Base-by-base conservation (phyloP, 2,888 invertebrate species). In the Kuschelorhynchus macadamiae region DNA sequence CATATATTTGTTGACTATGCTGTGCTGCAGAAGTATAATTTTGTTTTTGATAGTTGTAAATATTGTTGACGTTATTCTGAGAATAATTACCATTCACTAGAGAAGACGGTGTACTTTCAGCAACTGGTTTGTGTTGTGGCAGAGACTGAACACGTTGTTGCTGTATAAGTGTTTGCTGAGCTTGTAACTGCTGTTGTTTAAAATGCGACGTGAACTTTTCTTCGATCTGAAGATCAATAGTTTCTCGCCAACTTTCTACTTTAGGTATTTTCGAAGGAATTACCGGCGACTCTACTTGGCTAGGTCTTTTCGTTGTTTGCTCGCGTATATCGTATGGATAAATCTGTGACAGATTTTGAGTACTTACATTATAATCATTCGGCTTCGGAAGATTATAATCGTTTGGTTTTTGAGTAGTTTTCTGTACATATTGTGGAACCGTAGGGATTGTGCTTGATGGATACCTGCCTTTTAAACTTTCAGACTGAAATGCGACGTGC, bases 211-310 rank as follows among this genome's bases (percentile, higher is more conserved):
- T 83, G 12, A 88, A 77, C 64, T 85, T 83, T 74, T 87, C 86
- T 71, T 88, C 87, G 41, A 87, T 87, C 75, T 87, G 86, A 70
- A 86, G 83, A 74, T 88, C 87, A 65, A 87, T 86, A 0, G 84
- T 84, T 67, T 85, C 81, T 65, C 85, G 79, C 88, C 88, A 88
- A 2, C 83, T 79, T 71, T 87, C 87, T 2, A 85, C 78, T 72
- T 85, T 85, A 0, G 85, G 82, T 30, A 86, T 82, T 77, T 88
- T 88, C 64, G 79, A 82, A 2, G 84, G 83, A 0, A 83, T 79
- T 1, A 78, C 72, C 5, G 68, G 44, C 0, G 80, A 75, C 21
- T 46, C 77, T 70, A 50, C 78, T 71, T 78, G 86, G 0, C 80
- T 79, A 0, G 82, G 76, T 62, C 86, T 81, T 71, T 86, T 82